Base-by-base conservation (phyloP, 2,888 invertebrate genomes). In the Dryobota labecula region DNA sequence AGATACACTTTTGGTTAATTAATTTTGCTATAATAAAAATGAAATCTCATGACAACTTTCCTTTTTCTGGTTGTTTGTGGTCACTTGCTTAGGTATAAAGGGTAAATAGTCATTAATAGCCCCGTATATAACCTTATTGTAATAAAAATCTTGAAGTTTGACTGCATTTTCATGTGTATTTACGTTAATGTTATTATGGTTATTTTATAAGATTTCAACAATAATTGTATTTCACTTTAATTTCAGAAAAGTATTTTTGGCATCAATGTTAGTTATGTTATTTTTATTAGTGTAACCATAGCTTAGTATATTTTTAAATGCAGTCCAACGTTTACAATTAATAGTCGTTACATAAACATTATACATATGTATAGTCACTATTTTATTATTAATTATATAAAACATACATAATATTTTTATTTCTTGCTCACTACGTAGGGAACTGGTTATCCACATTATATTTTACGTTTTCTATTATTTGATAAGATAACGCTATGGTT, bases 11-110 rank as follows among this genome's bases (percentile, higher is more conserved):
- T 82, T 15, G 65, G 56, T 72, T 72, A 51, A 61, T 74, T 73
- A 38, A 33, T 80, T 80, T 74, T 41, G 61, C 53, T 43, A 24
- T 65, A 38, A 30, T 67, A 68, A 53, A 62, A 57, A 56, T 49
- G 65, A 71, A 84, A 84, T 83, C 83, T 84, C 83, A 76, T 80
- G 80, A 78, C 68, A 70, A 63, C 47, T 82, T 57, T 70, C 13
- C 64, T 80, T 68, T 58, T 36, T 61, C 47, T 61, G 69, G 65
- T 82, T 78, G 58, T 82, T 70, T 69, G 56, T 74, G 68, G 74
- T 82, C 60, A 64, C 51, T 69, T 67, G 36, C 53, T 72, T 78
- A 82, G 66, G 63, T 82, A 43, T 78, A 72, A 76, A 70, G 70
- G 70, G 70, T 74, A 79, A 70, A 73, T 73, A 80, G 80, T 83